Conservation (phyloP, 1,140 invertebrate genomes). For the Bombus difficillimus region DNA sequence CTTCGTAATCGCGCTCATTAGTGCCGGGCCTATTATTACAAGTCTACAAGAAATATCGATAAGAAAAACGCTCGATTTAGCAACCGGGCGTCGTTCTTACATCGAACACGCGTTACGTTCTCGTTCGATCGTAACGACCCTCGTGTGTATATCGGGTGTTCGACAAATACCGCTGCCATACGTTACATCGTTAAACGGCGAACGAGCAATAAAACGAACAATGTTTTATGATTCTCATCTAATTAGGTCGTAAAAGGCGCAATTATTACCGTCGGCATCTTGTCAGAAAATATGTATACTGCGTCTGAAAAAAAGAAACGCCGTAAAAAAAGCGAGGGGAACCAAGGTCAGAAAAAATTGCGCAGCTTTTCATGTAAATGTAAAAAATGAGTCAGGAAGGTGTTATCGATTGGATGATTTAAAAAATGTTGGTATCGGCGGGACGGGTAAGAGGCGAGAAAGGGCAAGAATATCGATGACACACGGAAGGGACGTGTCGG, state of each 20-base stretch:
- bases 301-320: neutral
- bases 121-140: slow-evolving; percentile 11
- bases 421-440: neutral
- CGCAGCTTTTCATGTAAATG: slow-evolving; percentile 19
- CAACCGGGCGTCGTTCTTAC: neutral
- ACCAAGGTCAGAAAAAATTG: neutral
- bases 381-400: neutral
- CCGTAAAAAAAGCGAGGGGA: neutral
- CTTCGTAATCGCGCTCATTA: slow-evolving; percentile 28
- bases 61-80: slow-evolving; percentile 33
- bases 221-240: neutral
- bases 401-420: neutral
- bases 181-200: neutral
- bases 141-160: neutral
- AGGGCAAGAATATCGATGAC: slow-evolving; percentile 36
- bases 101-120: slow-evolving; percentile 4
- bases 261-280: no score
- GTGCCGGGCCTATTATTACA: slow-evolving; percentile 33
- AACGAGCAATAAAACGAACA: neutral
- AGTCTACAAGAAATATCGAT: neutral
- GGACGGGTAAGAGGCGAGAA: neutral
- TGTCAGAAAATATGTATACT: neutral
- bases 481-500: neutral
- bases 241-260: slow-evolving; percentile 2
- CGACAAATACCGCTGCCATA: neutral